These are phyloP conservation scores for Trogon melanurus DNA, from an alignment of 2,113 vertebrate species.

Conservation along the genomic window DNA sequence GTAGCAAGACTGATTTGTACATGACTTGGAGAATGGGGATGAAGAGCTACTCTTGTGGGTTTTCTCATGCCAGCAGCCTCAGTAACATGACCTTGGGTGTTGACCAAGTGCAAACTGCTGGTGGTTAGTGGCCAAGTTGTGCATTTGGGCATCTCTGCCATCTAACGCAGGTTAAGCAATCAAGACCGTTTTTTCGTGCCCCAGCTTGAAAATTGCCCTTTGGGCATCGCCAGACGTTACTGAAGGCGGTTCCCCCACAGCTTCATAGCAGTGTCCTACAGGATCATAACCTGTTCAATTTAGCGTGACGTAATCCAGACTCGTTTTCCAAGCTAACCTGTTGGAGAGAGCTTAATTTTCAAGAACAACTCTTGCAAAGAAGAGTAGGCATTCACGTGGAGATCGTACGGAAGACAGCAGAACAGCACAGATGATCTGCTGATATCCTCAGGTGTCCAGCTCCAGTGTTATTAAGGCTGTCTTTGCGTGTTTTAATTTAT, in stretches of 20 bases:
- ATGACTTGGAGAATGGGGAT: not conserved
- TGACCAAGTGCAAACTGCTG: not conserved
- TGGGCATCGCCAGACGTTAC: rapidly evolving
- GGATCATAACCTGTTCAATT: not conserved
- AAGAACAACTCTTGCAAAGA: not conserved
- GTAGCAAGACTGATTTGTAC: not conserved
- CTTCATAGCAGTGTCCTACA: not conserved
- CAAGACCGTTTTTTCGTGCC: not conserved
- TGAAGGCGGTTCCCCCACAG: not conserved
- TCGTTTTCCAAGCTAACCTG: not conserved
- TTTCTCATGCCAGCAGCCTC: not conserved
- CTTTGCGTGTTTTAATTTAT: not conserved
- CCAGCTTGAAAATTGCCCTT: not conserved
- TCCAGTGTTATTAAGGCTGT: not conserved
- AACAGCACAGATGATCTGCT: not conserved
- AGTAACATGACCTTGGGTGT: not conserved
- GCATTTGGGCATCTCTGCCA: not conserved
- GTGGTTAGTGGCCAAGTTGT: not conserved
- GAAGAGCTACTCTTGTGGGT: not conserved
- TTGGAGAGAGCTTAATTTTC: not conserved
- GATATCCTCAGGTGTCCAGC: not conserved
- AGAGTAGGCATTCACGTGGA: not conserved
- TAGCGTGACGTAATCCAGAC: not conserved
- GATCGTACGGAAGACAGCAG: not conserved
- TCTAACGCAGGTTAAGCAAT: not conserved